Conservation (phyloP, 2,797 vertebrate genomes). For the Hippoglossus hippoglossus region DNA sequence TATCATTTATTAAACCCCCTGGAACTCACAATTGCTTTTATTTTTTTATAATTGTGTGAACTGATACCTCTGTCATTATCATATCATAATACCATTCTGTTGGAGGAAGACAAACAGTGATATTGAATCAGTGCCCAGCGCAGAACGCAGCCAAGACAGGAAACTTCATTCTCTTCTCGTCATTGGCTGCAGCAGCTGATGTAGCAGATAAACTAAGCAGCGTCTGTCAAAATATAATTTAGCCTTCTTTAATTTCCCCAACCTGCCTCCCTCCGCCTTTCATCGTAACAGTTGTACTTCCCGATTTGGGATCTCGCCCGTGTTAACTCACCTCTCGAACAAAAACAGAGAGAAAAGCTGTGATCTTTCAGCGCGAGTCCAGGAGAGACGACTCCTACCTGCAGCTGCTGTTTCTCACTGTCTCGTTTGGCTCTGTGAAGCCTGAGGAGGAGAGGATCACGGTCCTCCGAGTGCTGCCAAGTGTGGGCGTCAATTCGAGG, state of each 20-base stretch:
- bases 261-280: conserved; percentile 11
- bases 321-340: conserved; percentile 20
- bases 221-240: conserved; percentile 46
- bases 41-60: background rate
- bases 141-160: conserved; percentile 42
- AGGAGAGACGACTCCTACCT: conserved; percentile 16
- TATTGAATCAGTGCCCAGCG: conserved; percentile 48
- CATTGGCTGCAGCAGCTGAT: conserved; percentile 37
- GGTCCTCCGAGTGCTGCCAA: conserved; percentile 55
- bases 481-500: conserved; percentile 68
- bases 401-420: conserved; percentile 36
- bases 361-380: conserved; percentile 5
- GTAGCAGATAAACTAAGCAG: conserved; percentile 34
- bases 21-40: no score
- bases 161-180: conserved; percentile 39
- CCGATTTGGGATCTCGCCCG: background rate
- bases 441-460: conserved; percentile 38
- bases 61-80: conserved; percentile 17
- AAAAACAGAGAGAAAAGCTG: conserved; percentile 32
- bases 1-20: no score
- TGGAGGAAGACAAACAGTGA: conserved; percentile 27
- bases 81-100: conserved; percentile 16
- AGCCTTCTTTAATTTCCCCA: conserved; percentile 42
- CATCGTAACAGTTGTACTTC: background rate
- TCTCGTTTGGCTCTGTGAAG: conserved; percentile 41